These are phyloP conservation scores for Zonitis immaculata DNA, from an alignment of 2,888 invertebrate species.

Conservation along the genomic window DNA sequence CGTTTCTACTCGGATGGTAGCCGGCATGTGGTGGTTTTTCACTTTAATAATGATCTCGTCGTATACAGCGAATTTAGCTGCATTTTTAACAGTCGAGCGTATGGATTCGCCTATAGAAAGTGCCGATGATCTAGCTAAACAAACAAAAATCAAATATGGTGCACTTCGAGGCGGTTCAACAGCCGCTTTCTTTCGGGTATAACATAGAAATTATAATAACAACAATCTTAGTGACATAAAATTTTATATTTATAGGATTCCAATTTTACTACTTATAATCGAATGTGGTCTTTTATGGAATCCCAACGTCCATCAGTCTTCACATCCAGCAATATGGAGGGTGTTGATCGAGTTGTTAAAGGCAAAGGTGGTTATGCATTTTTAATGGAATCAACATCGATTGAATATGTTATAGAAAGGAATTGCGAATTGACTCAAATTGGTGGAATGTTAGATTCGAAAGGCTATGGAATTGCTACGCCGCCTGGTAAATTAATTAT, in stretches of 20 bases:
- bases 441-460: constrained; percentile 87
- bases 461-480: constrained; percentile 94
- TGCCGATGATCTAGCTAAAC: constrained; percentile 92
- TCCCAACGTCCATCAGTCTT: constrained; percentile 84
- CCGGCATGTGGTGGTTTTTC: constrained; percentile 95
- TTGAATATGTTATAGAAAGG: constrained; percentile 89
- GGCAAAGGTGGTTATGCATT: constrained; percentile 89
- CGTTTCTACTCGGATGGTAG: constrained; percentile 82
- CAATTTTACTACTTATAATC: constrained; percentile 87
- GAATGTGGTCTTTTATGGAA: constrained; percentile 96
- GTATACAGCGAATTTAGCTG: constrained; percentile 93
- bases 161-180: constrained; percentile 91
- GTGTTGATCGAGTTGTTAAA: constrained; percentile 82
- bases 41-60: constrained; percentile 94
- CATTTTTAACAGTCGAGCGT: constrained; percentile 86
- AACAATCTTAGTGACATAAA: too few species aligned
- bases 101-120: constrained; percentile 95
- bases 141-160: constrained; percentile 96
- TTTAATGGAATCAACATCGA: constrained; percentile 95
- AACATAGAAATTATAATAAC: neutral
- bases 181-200: constrained; percentile 88
- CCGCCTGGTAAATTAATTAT: constrained; percentile 85
- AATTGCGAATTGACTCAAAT: constrained; percentile 89
- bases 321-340: constrained; percentile 79
- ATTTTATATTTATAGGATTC: constrained; percentile 64